These are phyloP conservation scores for Xenopus petersii DNA, from an alignment of 2,797 vertebrate genomes.

Conservation along the genomic window DNA sequence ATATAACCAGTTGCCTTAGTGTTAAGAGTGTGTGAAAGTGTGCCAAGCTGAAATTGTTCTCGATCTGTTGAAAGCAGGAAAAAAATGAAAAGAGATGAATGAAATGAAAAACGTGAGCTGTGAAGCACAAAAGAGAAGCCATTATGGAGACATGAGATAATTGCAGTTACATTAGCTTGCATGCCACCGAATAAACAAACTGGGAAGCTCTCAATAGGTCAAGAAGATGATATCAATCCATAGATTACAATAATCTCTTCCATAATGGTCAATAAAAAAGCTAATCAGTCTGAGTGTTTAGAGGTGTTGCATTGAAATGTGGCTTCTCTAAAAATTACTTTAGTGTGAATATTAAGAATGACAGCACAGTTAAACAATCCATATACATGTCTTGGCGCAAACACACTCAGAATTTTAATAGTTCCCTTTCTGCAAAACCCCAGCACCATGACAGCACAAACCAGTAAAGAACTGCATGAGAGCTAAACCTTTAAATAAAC, in stretches of 20 bases:
- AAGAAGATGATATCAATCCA: slow-evolving; percentile 80
- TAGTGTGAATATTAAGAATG: slow-evolving; percentile 94
- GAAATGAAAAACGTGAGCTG: slow-evolving; percentile 58
- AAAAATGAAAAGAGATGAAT: slow-evolving; percentile 32
- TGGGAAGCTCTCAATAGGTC: slow-evolving; percentile 74
- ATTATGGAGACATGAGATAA: slow-evolving; percentile 71
- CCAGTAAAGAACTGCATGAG: slow-evolving; percentile 46
- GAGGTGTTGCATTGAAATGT: slow-evolving; percentile 81
- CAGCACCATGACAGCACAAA: slow-evolving; percentile 54
- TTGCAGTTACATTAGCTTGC: slow-evolving; percentile 74
- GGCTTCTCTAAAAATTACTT: slow-evolving; percentile 80
- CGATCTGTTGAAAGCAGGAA: slow-evolving; percentile 75
- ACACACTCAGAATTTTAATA: slow-evolving; percentile 87
- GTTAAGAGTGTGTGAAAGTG: slow-evolving; percentile 91
- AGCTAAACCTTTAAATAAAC: slow-evolving; percentile 51
- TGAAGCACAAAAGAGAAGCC: slow-evolving; percentile 60
- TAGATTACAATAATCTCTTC: slow-evolving; percentile 76
- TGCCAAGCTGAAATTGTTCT: slow-evolving; percentile 93
- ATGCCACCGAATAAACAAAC: slow-evolving; percentile 78
- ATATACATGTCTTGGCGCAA: slow-evolving; percentile 86
- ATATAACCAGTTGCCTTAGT: slow-evolving; percentile 82
- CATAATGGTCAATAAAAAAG: slow-evolving; percentile 80
- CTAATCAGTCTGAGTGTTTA: slow-evolving; percentile 82
- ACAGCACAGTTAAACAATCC: slow-evolving; percentile 89
- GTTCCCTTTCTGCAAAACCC: slow-evolving; percentile 64